These are phyloP conservation scores for Dromas ardeola DNA, from an alignment of 2,113 vertebrate species.

Conservation along the genomic window DNA sequence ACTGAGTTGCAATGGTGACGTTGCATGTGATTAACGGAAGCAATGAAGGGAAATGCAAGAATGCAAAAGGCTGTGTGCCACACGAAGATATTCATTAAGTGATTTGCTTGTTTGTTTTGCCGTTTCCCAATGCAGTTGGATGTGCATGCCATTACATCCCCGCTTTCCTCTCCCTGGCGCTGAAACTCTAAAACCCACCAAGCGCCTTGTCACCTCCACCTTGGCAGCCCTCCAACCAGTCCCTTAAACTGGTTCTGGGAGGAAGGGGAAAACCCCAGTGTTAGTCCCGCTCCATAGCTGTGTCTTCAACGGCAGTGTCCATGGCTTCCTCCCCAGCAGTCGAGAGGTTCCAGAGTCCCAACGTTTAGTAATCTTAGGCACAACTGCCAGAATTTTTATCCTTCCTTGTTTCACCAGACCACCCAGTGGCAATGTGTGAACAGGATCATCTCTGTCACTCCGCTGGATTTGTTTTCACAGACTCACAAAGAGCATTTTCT, in stretches of 20 bases:
- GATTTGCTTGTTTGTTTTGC: background rate
- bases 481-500: background rate
- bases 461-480: background rate
- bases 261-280: background rate
- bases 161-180: background rate
- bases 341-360: no score
- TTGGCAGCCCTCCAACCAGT: background rate
- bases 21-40: background rate
- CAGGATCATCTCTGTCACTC: background rate
- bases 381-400: background rate
- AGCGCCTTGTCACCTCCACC: background rate
- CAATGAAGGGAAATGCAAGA: background rate
- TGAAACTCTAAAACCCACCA: background rate
- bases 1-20: background rate
- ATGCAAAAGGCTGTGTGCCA: background rate
- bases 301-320: background rate
- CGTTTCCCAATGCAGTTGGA: background rate
- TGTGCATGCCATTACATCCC: fast-evolving
- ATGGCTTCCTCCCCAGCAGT: background rate
- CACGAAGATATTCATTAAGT: background rate
- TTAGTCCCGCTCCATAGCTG: background rate
- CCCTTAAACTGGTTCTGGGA: background rate
- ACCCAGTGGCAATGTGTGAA: background rate
- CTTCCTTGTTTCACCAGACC: background rate
- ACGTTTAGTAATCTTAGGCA: background rate